Evolutionary conservation across 2,888 invertebrate genomes (phyloP).

Genomic region (Xanthorhoe designata): DNA sequence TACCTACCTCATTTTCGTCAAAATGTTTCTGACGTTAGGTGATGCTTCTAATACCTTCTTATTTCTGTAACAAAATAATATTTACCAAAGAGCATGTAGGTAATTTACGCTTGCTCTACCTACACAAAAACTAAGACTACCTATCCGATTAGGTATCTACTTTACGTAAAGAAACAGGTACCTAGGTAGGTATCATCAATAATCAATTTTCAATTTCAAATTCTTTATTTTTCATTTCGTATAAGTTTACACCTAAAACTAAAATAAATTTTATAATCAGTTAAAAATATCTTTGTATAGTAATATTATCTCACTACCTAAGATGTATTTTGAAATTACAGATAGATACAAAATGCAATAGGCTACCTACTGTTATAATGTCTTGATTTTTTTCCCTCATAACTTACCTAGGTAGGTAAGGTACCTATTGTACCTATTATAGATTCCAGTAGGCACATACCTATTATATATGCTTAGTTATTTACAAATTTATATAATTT

Average conservation of each 20-base stretch:
- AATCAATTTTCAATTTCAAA: conserved; percentile 40
- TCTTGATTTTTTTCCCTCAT: background rate
- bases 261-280: conserved; percentile 40
- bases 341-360: conserved; percentile 10
- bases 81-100: no score
- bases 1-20: no score
- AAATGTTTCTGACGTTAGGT: no score
- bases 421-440: no score
- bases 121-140: no score
- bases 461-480: background rate
- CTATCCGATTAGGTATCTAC: no score
- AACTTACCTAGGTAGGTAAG: no score
- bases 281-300: conserved; percentile 30
- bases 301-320: conserved; percentile 30
- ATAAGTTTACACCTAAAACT: conserved; percentile 57
- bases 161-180: no score
- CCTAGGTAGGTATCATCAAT: background rate
- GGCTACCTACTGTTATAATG: background rate
- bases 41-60: no score
- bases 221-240: conserved; percentile 53
- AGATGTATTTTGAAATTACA: conserved; percentile 7
- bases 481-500: conserved; percentile 13
- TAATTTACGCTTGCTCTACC: no score
- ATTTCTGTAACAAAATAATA: no score
- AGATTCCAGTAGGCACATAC: conserved; percentile 11